Conservation (phyloP, 2,888 invertebrate genomes). For the Nemurella pictetii region DNA sequence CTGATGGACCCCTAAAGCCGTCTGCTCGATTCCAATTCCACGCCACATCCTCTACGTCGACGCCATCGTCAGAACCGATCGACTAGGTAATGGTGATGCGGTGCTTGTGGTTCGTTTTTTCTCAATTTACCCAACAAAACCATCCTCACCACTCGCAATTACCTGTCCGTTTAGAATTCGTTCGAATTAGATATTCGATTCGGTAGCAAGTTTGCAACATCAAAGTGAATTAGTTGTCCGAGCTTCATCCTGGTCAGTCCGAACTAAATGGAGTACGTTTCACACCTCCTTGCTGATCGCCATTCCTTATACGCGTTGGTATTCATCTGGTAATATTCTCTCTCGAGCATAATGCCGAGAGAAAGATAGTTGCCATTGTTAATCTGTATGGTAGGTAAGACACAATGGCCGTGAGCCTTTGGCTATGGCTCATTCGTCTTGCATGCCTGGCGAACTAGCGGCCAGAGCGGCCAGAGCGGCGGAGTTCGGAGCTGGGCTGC, state of each 20-base stretch:
- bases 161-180: neutral
- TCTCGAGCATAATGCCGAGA: neutral
- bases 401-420: slow-evolving; percentile 30
- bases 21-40: neutral
- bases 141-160: neutral
- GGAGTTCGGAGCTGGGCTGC: neutral
- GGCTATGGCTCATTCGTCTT: slow-evolving; percentile 26
- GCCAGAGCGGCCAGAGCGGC: neutral
- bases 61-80: neutral
- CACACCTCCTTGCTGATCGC: neutral
- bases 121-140: neutral
- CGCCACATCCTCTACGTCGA: neutral
- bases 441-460: neutral
- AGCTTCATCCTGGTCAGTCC: neutral
- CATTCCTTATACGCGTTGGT: neutral
- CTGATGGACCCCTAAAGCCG: neutral
- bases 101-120: neutral
- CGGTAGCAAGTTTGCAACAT: neutral
- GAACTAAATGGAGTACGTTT: neutral
- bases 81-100: neutral
- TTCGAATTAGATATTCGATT: neutral
- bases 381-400: slow-evolving; percentile 11
- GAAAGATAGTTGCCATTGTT: slow-evolving; percentile 18
- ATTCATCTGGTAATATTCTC: neutral
- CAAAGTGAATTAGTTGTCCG: neutral